These are phyloP conservation scores for Tenthredo notha DNA, from an alignment of 2,888 invertebrate genomes.

Conservation along the genomic window DNA sequence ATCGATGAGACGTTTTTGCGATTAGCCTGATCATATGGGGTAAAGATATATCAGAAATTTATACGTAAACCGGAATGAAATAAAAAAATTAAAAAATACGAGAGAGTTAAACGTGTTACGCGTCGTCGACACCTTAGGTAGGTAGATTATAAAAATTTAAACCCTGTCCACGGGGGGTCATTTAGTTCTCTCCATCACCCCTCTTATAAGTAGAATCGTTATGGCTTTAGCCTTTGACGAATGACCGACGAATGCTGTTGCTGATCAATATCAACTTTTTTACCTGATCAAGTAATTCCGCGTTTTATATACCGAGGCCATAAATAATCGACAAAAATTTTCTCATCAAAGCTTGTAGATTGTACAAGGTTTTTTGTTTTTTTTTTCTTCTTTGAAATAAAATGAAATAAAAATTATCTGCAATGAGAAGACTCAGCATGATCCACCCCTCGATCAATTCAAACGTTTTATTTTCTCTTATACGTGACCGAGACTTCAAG, in stretches of 20 bases:
- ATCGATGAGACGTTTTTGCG: neutral
- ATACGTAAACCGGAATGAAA: neutral
- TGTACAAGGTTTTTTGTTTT: too few species aligned
- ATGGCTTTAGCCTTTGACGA: neutral
- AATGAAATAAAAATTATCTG: too few species aligned
- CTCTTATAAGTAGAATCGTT: neutral
- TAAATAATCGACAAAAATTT: too few species aligned
- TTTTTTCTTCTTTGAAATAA: too few species aligned
- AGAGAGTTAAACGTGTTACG: neutral
- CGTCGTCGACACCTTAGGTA: neutral
- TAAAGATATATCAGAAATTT: neutral
- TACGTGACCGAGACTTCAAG: neutral
- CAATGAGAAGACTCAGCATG: too few species aligned
- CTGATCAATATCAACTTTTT: neutral
- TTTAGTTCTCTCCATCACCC: neutral
- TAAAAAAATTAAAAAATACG: neutral
- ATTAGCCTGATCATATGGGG: neutral
- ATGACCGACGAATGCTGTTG: neutral
- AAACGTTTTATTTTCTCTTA: neutral
- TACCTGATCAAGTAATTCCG: neutral
- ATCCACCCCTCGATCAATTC: neutral
- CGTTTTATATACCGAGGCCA: neutral
- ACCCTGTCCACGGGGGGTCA: neutral
- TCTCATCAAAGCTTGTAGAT: too few species aligned
- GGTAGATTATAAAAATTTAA: neutral